These are phyloP conservation scores for Typhlomys cinereus DNA, from an alignment of 2,113 vertebrate genomes.

Conservation along the genomic window DNA sequence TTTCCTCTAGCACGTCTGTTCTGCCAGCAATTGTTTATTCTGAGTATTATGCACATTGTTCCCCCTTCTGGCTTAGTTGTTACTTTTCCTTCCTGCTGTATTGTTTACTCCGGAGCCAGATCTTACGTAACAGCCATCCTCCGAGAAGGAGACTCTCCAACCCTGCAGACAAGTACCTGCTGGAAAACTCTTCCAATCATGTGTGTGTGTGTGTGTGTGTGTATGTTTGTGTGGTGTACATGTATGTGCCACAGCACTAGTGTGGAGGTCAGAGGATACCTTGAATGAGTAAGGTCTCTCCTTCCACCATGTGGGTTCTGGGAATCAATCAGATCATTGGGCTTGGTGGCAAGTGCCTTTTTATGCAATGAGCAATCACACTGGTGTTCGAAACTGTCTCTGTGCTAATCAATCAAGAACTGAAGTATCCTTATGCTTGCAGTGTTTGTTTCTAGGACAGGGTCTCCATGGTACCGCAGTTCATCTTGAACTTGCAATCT, in stretches of 20 bases:
- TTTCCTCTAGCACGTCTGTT: not conserved
- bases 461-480: not conserved
- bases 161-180: not conserved
- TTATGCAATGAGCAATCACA: not conserved
- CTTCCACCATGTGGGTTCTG: no score
- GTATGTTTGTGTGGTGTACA: no score
- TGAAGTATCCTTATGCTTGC: no score
- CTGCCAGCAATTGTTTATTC: not conserved
- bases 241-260: no score
- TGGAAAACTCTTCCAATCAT: not conserved
- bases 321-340: accelerated
- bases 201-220: no score
- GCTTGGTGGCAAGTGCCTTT: not conserved
- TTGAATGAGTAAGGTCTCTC: no score
- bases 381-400: not conserved
- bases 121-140: not conserved
- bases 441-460: not conserved
- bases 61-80: not conserved
- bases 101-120: not conserved
- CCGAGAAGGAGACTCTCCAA: not conserved
- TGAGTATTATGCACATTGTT: not conserved
- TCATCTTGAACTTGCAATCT: not conserved
- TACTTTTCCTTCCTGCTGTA: not conserved
- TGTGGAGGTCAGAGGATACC: no score
- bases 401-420: no score